Conservation (phyloP, 2,797 vertebrate species). For the Microctenopoma stevenorrisi region DNA sequence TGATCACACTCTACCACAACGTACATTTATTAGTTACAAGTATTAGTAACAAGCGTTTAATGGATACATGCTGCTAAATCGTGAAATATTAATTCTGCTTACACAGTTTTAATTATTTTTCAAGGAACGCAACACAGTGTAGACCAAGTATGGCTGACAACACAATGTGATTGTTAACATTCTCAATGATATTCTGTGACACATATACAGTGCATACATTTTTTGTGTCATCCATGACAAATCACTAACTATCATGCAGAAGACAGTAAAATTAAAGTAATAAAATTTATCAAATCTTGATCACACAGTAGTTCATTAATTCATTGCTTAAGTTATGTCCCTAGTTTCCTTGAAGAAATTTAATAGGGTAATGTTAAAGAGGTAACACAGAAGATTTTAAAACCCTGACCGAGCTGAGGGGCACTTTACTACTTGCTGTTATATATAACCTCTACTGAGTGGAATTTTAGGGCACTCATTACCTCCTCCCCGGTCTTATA, state of each 20-base stretch:
- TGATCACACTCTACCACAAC: slow-evolving; percentile 45
- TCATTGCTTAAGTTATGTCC: background rate
- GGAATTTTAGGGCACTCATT: background rate
- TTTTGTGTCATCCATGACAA: slow-evolving; percentile 32
- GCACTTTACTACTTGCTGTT: background rate
- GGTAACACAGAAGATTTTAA: background rate
- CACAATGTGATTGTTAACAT: slow-evolving; percentile 55
- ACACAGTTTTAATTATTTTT: slow-evolving; percentile 52
- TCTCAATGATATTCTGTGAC: slow-evolving; percentile 33
- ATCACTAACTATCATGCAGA: slow-evolving; percentile 37
- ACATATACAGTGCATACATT: slow-evolving; percentile 25
- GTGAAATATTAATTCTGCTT: slow-evolving; percentile 68
- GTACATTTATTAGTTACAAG: slow-evolving; percentile 67
- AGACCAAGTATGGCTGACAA: slow-evolving; percentile 51
- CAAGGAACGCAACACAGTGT: slow-evolving; percentile 44
- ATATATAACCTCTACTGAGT: background rate
- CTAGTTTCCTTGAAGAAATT: slow-evolving; percentile 29
- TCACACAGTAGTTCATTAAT: slow-evolving; percentile 17
- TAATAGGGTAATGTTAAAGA: slow-evolving; percentile 5
- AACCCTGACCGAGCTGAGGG: background rate
- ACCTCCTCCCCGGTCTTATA: background rate
- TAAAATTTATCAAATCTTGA: slow-evolving; percentile 45
- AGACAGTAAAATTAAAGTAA: slow-evolving; percentile 26
- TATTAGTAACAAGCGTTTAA: slow-evolving; percentile 63
- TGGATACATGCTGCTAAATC: slow-evolving; percentile 56